Evolutionary conservation across 2,888 invertebrate genomes (phyloP), one percentile per base, ranked within the genome.

Genomic region (Cantharis rufa): DNA sequence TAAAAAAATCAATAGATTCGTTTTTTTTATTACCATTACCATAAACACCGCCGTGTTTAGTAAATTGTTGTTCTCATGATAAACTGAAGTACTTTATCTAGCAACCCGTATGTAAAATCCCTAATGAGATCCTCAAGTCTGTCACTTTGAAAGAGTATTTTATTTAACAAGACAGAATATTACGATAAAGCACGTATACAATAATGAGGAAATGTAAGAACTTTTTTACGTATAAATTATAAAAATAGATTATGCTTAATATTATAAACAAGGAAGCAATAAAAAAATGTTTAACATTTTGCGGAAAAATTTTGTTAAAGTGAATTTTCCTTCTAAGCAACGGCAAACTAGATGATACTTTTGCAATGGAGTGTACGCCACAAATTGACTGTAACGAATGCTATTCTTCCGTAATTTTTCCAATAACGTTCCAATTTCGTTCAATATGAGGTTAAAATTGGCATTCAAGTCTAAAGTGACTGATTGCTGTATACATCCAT

Each of bases 381-480:
- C 86, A 86, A 86, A 86, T 86, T 85, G 86, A 78, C 84, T 82
- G 84, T 86, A 86, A 86, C 86, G 86, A 86, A 86, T 84, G 84
- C 86, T 85, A 86, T 86, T 86, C 85, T 85, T 82, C 81, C 78
- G 80, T 86, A 86, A 86, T 86, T 86, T 86, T 86, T 86, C 85
- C 86, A 86, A 86, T 86, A 86, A 86, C 82, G 85, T 85, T 78
- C 84, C 86, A 86, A 85, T 86, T 86, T 83, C 81, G 83, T 82
- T 81, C 78, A 80, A 83, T 82, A 82, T 81, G 80, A 71, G 70
- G 72, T 73, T 72, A 62, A 76, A 66, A 73, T 76, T 73, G 76
- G 68, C 73, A 28, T 21, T 70, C 72, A 66, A 32, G 28, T 32
- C 27, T 71, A 69, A 72, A 72, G 69, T 69, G 64, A 66, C 64